Conservation (phyloP, 2,797 vertebrate species). For the Clarias platycephalus region DNA sequence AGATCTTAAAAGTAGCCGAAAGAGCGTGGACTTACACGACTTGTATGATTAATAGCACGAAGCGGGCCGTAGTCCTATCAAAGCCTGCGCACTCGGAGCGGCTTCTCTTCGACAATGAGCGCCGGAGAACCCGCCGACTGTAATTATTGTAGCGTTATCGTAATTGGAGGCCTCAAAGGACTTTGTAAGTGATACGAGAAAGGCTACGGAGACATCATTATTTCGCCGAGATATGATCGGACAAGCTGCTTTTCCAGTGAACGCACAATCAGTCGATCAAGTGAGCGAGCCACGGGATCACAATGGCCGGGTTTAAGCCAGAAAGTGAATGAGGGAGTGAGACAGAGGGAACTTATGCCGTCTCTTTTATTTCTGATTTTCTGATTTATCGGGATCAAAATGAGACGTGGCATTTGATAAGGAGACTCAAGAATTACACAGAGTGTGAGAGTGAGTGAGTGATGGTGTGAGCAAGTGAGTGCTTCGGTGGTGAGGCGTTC, state of each 20-base stretch:
- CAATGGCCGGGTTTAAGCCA: background rate
- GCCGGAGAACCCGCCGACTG: constrained; percentile 11
- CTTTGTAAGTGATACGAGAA: constrained; percentile 36
- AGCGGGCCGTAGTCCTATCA: background rate
- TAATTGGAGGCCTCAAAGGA: constrained; percentile 51
- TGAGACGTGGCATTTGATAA: constrained; percentile 26
- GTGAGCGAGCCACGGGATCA: constrained; percentile 26
- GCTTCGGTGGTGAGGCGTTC: background rate
- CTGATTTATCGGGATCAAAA: constrained; percentile 66
- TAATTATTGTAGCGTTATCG: constrained; percentile 44
- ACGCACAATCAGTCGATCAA: constrained; percentile 23
- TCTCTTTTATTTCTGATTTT: constrained; percentile 61
- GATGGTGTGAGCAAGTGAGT: constrained; percentile 1
- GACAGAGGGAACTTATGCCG: constrained; percentile 35
- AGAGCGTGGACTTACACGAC: background rate
- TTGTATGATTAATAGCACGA: constrained; percentile 28
- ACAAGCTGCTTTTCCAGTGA: constrained; percentile 29
- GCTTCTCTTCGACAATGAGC: constrained; percentile 30
- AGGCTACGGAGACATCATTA: constrained; percentile 48
- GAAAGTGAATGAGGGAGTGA: constrained; percentile 35
- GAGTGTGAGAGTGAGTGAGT: background rate
- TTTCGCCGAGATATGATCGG: constrained; percentile 51
- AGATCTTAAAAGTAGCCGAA: background rate
- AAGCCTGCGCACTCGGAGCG: constrained; percentile 7
- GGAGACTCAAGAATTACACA: background rate